These are phyloP conservation scores for Xestia ashworthii DNA, from an alignment of 2,888 invertebrate species.

Conservation along the genomic window DNA sequence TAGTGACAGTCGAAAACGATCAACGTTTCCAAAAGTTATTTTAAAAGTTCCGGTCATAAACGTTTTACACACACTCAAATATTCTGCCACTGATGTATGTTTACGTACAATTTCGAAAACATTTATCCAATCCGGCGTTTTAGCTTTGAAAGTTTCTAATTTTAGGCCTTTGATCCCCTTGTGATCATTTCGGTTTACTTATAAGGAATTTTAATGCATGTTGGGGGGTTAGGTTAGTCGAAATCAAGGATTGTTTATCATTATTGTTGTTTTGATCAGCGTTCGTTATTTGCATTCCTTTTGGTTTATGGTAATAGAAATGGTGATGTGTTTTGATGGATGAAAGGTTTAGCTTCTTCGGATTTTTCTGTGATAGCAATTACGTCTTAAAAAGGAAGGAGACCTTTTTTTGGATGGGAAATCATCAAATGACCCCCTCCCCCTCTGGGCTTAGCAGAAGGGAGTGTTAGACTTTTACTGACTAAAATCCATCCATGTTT, in stretches of 20 bases:
- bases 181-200: constrained; percentile 73
- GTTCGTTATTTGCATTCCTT: constrained; percentile 18
- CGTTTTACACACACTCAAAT: constrained; percentile 70
- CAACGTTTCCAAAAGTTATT: constrained; percentile 52
- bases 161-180: constrained; percentile 83
- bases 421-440: no score
- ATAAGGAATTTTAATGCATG: constrained; percentile 73
- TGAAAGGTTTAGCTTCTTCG: background rate
- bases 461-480: no score
- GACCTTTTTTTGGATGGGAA: no score
- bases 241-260: constrained; percentile 53
- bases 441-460: no score
- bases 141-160: constrained; percentile 78
- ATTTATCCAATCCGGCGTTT: constrained; percentile 76
- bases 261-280: constrained; percentile 46
- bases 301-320: constrained; percentile 5
- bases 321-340: constrained; percentile 4
- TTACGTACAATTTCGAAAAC: constrained; percentile 83
- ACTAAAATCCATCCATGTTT: no score
- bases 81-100: constrained; percentile 74
- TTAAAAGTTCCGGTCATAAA: constrained; percentile 73
- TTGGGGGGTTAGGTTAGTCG: constrained; percentile 56
- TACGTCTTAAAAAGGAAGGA: no score
- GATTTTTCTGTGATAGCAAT: background rate
- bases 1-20: constrained; percentile 26